Evolutionary conservation across 2,888 invertebrate genomes (phyloP), one percentile per base, ranked within the genome.

Genomic region (Pelosia muscerda): DNA sequence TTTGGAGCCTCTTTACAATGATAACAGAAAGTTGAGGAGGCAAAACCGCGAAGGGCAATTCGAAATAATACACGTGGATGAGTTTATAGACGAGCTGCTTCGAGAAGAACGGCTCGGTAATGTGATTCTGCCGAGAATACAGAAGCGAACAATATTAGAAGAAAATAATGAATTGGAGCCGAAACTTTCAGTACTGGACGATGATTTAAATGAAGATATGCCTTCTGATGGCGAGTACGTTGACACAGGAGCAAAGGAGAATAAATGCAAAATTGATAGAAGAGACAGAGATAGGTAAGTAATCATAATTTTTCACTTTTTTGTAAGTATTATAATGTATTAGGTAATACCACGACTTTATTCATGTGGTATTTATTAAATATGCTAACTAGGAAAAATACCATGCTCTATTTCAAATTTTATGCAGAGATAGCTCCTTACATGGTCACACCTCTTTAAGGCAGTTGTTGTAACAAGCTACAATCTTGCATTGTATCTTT

Each of bases 1-100:
- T 92, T 95, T 99, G 74, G 99, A 99, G 87, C 99, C 99, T 0
- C 95, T 99, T 5, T 98, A 99, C 86, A 99, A 99, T 82, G 99
- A 99, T 90, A 99, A 99, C 89, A 96, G 99, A 68, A 99, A 99
- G 91, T 89, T 99, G 63, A 95, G 99, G 63, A 95, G 97, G 31
- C 99, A 99, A 93, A 98, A 97, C 88, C 96, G 98, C 31, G 96
- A 97, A 73, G 99, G 99, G 2, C 96, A 97, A 78, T 99, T 97
- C 89, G 98, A 98, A 90, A 91, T 99, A 66, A 95, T 98, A 38
- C 98, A 99, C 84, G 98, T 99, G 97, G 99, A 99, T 88, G 99
- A 99, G 90, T 99, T 98, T 89, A 98, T 99, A 74, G 99, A 99
- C 88, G 97, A 98, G 82, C 92, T 99, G 49, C 92, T 99, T 38